Evolutionary conservation across 37 sponge, comb jelly and placozoan species (phyloP).

Genomic region (Aphrocallistes beatrix): DNA sequence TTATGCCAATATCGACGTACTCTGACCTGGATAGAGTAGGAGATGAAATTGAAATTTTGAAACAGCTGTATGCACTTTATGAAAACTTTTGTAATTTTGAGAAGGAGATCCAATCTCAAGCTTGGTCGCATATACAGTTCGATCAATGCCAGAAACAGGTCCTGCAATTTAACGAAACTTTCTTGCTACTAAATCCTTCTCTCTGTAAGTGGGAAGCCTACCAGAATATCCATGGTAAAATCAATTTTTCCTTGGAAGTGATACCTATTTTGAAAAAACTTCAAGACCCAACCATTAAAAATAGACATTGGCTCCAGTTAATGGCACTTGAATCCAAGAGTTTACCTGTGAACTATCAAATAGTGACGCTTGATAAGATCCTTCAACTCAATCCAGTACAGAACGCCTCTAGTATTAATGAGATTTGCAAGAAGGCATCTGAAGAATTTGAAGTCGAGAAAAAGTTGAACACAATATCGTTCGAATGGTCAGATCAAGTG

Average conservation of each 20-base stretch:
- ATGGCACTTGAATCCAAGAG: not conserved
- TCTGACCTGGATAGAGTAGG: not conserved
- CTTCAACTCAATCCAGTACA: not conserved
- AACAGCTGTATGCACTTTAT: not conserved
- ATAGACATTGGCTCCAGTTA: not conserved
- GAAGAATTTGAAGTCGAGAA: not conserved
- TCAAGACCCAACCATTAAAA: not conserved
- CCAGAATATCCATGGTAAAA: not conserved
- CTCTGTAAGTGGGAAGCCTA: not conserved
- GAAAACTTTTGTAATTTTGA: not conserved
- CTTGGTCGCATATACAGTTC: not conserved
- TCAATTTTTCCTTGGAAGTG: not conserved
- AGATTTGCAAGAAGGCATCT: not conserved
- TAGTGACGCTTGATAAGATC: not conserved
- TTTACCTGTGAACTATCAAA: not conserved
- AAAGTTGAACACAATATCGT: not conserved
- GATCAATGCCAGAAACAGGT: conserved; percentile 1
- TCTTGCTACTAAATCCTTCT: not conserved
- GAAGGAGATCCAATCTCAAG: not conserved
- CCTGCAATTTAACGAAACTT: not conserved
- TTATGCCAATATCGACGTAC: not conserved
- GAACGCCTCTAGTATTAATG: not conserved
- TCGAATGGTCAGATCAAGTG: not conserved
- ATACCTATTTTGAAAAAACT: not conserved
- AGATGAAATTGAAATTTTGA: not conserved